Base-by-base conservation (phyloP, 2,113 vertebrate genomes). In the Macquaria ambigua region DNA sequence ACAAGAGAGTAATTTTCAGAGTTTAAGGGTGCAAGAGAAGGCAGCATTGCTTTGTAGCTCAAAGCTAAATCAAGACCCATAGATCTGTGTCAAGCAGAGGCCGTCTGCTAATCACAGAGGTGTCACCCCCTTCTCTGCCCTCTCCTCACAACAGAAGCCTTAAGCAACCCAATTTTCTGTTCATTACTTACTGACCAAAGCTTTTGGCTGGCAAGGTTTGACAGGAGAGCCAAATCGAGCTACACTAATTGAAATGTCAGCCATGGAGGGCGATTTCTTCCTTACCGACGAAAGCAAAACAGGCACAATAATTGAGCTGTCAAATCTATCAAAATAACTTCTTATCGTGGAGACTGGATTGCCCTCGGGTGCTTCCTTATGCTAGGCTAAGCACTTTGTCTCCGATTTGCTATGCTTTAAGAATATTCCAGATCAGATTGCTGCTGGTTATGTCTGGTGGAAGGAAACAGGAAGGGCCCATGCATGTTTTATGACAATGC, bases 241-340 rank as follows among this genome's bases (percentile, higher is more conserved):
- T 73, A 43, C 74, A 79, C 85, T 93, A 93, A 94, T 94, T 92
- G 91, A 93, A 93, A 93, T 89, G 93, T 95, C 94, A 93, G 88
- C 85, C 58, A 39, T 15, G 63, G 79, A 88, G 82, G 76, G 62
- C 34, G 46, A 89, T 90, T 92, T 90, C 87, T 83, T 84, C 77
- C 80, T 81, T 53, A 80, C 82, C 2, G 68, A 82, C 53, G 11
- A 88, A 91, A 87, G 81, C 83, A 84, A 93, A 93, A 92, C 92
- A 86, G 87, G 82, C 88, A 58, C 83, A 83, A 89, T 95, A 94
- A 94, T 94, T 94, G 90, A 91, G 83, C 85, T 92, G 94, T 93
- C 92, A 92, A 83, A 94, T 84, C 75, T 72, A 83, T 93, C 91
- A 89, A 78, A 89, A 85, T 85, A 88, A 84, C 83, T 86, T 88